These are phyloP conservation scores for Porites australiensis DNA, from an alignment of 64 coral and sea anemone species.

Conservation along the genomic window DNA sequence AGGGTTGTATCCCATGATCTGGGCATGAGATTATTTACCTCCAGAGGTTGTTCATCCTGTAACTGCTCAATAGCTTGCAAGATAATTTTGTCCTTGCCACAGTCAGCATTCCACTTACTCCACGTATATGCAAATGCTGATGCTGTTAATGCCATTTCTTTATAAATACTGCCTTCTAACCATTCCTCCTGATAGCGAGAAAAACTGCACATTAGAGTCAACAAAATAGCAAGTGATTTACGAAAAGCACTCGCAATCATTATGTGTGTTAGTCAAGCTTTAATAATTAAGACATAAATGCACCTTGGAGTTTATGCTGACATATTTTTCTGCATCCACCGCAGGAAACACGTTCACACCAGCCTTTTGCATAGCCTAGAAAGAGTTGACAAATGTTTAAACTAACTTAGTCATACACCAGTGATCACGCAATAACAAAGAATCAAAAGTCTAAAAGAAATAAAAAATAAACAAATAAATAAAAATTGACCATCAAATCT, in stretches of 20 bases:
- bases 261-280: too few relatives aligned
- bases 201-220: too few relatives aligned
- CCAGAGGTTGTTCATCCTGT: conserved; percentile 81
- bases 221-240: too few relatives aligned
- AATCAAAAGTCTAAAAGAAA: too few relatives aligned
- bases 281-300: background rate
- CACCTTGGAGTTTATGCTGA: conserved; percentile 97
- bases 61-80: conserved; percentile 88
- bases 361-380: conserved; percentile 73
- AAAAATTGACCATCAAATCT: too few relatives aligned
- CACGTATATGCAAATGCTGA: conserved; percentile 94
- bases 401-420: background rate
- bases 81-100: conserved; percentile 91
- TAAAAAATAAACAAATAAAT: too few relatives aligned
- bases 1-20: too few relatives aligned
- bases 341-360: conserved; percentile 92
- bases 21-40: conserved; percentile 52
- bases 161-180: conserved; percentile 90
- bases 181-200: conserved; percentile 60
- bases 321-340: conserved; percentile 94
- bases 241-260: too few relatives aligned
- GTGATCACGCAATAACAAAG: too few relatives aligned
- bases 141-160: conserved; percentile 88
- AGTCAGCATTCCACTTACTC: conserved; percentile 99
- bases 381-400: background rate